A percentile compares a stretch with the other conserved stretches of the same genome.
Evolutionary conservation across 1,140 invertebrate species (phyloP).

Genomic region (Trichonephila inaurata): DNA sequence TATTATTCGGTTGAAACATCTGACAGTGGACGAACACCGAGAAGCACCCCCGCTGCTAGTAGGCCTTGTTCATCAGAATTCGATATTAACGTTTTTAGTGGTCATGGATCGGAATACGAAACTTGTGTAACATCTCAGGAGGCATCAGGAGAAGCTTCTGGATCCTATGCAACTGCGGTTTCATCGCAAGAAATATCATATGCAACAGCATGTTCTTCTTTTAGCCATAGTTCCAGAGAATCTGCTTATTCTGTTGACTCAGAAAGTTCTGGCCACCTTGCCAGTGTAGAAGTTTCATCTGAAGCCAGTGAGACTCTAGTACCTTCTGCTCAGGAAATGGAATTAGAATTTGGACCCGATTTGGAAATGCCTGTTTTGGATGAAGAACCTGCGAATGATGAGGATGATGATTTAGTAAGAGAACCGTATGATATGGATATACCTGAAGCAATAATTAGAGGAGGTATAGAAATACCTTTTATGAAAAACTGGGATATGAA

Average conservation of each 20-base stretch:
- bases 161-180: slow-evolving; percentile 91
- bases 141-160: slow-evolving; percentile 86
- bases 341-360: slow-evolving; percentile 81
- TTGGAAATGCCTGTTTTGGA: slow-evolving; percentile 78
- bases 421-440: slow-evolving; percentile 84
- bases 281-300: slow-evolving; percentile 90
- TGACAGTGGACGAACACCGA: slow-evolving; percentile 83
- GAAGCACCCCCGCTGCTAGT: slow-evolving; percentile 84
- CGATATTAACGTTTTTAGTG: slow-evolving; percentile 86
- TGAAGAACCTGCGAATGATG: slow-evolving; percentile 80
- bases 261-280: slow-evolving; percentile 92
- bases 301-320: slow-evolving; percentile 94
- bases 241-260: slow-evolving; percentile 94
- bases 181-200: slow-evolving; percentile 85
- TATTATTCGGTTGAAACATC: slow-evolving; percentile 92
- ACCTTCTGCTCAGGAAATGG: slow-evolving; percentile 84
- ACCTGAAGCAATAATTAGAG: slow-evolving; percentile 80
- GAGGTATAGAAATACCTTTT: slow-evolving; percentile 78
- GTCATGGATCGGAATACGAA: slow-evolving; percentile 89
- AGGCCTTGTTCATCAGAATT: slow-evolving; percentile 92
- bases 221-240: slow-evolving; percentile 87
- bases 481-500: slow-evolving; percentile 77
- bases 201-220: slow-evolving; percentile 87
- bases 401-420: slow-evolving; percentile 79
- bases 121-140: slow-evolving; percentile 91